Conservation (phyloP, 2,797 vertebrate species). For the Rhincodon typus region DNA sequence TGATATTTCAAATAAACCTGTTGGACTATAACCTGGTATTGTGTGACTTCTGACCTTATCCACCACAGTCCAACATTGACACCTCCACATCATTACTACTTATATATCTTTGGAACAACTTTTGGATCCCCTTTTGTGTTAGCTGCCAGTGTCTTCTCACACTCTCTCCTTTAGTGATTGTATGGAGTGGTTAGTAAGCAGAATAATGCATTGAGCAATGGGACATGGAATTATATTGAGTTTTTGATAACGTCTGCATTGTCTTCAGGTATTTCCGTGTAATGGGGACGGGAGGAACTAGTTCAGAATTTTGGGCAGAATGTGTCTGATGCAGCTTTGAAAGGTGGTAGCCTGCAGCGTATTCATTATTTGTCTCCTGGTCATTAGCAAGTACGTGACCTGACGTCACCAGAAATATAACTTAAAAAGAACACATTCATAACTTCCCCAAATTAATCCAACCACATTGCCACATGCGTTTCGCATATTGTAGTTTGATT, state of each 20-base stretch:
- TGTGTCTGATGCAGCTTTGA: background rate
- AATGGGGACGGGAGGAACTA: background rate
- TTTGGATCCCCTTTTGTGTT: too few species aligned
- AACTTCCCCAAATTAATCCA: background rate
- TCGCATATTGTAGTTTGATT: constrained; percentile 38
- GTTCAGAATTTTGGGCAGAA: background rate
- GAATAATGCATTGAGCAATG: background rate
- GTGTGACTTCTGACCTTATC: too few species aligned
- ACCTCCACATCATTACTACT: too few species aligned
- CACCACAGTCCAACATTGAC: too few species aligned
- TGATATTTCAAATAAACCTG: too few species aligned
- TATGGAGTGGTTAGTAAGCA: background rate
- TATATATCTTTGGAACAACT: too few species aligned
- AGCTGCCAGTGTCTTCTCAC: too few species aligned
- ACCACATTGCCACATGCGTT: background rate
- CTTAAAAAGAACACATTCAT: background rate
- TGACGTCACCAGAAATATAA: background rate
- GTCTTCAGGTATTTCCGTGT: background rate
- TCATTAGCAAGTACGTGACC: background rate
- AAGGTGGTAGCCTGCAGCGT: background rate
- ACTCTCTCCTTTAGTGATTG: background rate
- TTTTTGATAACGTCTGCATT: background rate
- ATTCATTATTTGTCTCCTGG: background rate
- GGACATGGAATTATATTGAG: background rate
- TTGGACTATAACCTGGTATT: too few species aligned